phyloP scores from a whole-genome alignment of 2,888 invertebrate species.

The Eumacrocentrus americanus region DNA sequence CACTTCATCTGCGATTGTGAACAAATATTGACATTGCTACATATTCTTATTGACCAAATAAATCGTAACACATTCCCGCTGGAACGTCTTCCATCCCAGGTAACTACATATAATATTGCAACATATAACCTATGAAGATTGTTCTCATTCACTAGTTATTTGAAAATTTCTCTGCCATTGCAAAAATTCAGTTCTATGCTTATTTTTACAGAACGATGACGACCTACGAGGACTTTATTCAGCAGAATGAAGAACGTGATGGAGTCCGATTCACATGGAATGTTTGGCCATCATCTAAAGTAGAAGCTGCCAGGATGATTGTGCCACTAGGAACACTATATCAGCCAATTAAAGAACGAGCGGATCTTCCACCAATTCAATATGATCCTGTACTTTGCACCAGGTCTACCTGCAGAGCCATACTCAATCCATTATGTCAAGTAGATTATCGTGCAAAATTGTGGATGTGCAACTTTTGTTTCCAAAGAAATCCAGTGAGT shows the following conservation, averaged over 20 bases:
- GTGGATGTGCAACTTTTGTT: constrained; percentile 99
- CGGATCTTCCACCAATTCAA: constrained; percentile 92
- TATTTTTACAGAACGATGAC: too few species aligned
- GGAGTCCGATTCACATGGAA: constrained; percentile 99
- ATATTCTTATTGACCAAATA: too few species aligned
- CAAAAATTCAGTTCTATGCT: too few species aligned
- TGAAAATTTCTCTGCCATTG: too few species aligned
- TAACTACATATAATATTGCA: too few species aligned
- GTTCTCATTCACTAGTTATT: too few species aligned
- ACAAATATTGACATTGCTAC: too few species aligned
- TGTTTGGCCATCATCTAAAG: constrained; percentile 95
- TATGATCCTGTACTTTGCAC: constrained; percentile 98
- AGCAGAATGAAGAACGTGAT: constrained; percentile 96
- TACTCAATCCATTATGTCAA: constrained; percentile 96
- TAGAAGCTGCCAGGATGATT: constrained; percentile 94
- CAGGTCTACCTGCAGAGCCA: constrained; percentile 90
- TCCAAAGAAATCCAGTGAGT: constrained; percentile 95
- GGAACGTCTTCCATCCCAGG: too few species aligned
- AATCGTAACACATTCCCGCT: too few species aligned
- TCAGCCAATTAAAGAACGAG: constrained; percentile 94
- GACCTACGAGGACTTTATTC: constrained; percentile 95
- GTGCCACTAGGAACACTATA: constrained; percentile 95
- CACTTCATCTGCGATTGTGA: too few species aligned
- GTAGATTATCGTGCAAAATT: constrained; percentile 97
- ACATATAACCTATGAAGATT: too few species aligned